phyloP scores from a whole-genome alignment of 2,113 vertebrate species.

The Mola mola region DNA sequence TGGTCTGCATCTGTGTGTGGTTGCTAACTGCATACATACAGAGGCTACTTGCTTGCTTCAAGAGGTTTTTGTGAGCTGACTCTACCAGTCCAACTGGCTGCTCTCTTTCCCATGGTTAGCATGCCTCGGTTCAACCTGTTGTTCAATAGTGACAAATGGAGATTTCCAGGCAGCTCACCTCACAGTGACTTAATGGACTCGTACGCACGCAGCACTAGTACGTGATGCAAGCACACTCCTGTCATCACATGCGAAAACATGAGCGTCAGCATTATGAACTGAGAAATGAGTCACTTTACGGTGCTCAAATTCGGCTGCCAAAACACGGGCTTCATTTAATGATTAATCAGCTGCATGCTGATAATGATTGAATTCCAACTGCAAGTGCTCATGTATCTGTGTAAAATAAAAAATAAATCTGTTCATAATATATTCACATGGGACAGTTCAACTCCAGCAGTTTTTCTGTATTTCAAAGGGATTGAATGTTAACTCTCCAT shows the following conservation, averaged over 20 bases:
- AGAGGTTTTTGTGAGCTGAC: constrained; percentile 53
- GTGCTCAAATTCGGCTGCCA: too few species aligned
- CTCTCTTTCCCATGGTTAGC: constrained; percentile 57
- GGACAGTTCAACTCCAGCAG: too few species aligned
- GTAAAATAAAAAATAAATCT: too few species aligned
- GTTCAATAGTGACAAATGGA: constrained; percentile 44
- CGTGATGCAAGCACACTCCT: too few species aligned
- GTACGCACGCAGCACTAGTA: constrained; percentile 5
- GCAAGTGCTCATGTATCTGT: too few species aligned
- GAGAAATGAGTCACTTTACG: too few species aligned
- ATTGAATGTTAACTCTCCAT: too few species aligned
- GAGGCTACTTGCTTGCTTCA: constrained; percentile 42
- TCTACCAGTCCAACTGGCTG: constrained; percentile 76
- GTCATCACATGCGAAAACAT: constrained; percentile 20
- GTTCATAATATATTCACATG: too few species aligned
- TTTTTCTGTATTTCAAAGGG: too few species aligned
- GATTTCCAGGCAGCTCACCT: constrained; percentile 48
- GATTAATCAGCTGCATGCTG: too few species aligned
- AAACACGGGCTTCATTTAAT: not conserved
- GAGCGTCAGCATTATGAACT: not conserved
- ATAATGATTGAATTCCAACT: too few species aligned
- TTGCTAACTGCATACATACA: constrained; percentile 29
- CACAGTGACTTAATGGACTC: constrained; percentile 17
- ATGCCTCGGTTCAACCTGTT: constrained; percentile 70
- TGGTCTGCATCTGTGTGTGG: constrained; percentile 3